Evolutionary conservation across 2,113 vertebrate genomes (phyloP), one percentile per base, ranked within the genome.

Genomic region (Oceanodroma tethys): DNA sequence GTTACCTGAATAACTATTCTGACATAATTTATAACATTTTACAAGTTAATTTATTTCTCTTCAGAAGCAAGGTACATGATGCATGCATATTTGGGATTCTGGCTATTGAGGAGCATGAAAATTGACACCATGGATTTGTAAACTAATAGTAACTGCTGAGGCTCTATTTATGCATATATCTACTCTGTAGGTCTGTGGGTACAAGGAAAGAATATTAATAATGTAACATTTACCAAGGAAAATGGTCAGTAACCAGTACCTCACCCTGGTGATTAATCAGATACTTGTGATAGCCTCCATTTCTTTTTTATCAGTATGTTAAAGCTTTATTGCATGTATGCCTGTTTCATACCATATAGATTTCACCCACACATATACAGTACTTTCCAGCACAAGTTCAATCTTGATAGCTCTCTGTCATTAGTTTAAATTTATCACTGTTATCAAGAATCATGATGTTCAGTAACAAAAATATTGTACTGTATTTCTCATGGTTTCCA

Each of bases 71-170:
- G 71, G 20, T 94, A 70, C 48, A 81, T 65, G 7, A 56, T 55
- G 19, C 7, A 26, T 43, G 5, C 5, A 12, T 43, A 67, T 94
- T 93, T 96, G 68, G 18, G 30, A 42, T 93, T 93, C 55, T 93
- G 53, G 34, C 53, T 96, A 34, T 20, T 79, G 40, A 60, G 55
- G 16, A 63, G 3, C 13, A 38, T 76, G 45, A 48, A 53, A 81
- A 65, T 52, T 95, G 79, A 67, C 67, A 96, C 22, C 30, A 59
- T 53, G n/a, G 34, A 92, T 86, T 91, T 97, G 72, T 96, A 67
- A 93, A 30, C n/a, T 86, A 91, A 75, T 88, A 96, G 71, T 94
- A 95, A 81, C 13, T 89, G 86, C 63, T 82, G 80, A 83, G 43
- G 10, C 5, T 91, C 17, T 91, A 2, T 96, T 97, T 94, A 30